Evolutionary conservation across 2,888 invertebrate genomes (phyloP), one percentile per base, ranked within the genome.

Genomic region (Tribolium freemani): DNA sequence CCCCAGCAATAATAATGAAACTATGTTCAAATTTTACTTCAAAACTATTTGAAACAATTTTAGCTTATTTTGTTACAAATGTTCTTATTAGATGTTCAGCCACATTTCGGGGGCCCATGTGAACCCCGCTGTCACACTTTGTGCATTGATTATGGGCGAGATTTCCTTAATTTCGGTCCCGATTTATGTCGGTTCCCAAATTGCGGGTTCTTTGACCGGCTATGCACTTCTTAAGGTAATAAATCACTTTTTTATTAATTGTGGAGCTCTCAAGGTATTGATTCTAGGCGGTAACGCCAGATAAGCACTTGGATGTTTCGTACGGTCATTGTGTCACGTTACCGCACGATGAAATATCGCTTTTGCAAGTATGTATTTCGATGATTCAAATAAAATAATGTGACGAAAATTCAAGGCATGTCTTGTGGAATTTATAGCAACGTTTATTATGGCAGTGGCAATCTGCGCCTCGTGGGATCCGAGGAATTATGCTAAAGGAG

Each of bases 41-140:
- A n/a, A n/a, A n/a, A n/a, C n/a, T n/a, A n/a, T n/a, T n/a, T n/a
- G n/a, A n/a, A n/a, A n/a, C n/a, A n/a, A n/a, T n/a, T n/a, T n/a
- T n/a, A n/a, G n/a, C n/a, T n/a, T n/a, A n/a, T n/a, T n/a, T n/a
- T n/a, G n/a, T n/a, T n/a, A n/a, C n/a, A n/a, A n/a, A n/a, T n/a
- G n/a, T n/a, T n/a, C n/a, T n/a, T n/a, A n/a, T n/a, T 86, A 92
- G 89, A 91, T 90, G 67, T 92, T 93, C 75, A 94, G 93, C 1
- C 94, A 93, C 81, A 88, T 94, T 58, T 94, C 94, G 46, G 93
- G 93, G n/a, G 92, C 93, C 0, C 93, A 93, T 81, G 87, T 94
- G 80, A 95, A 95, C 85, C 94, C 94, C 0, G 90, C 91, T 0
- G 92, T 94, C 1, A 92, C 93, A 0, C 82, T 93, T 2, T 90